Percentiles rank a stretch among this genome's conserved stretches.
These are phyloP conservation scores for Sitta carolinensis DNA, from an alignment of 2,797 vertebrate genomes.

Conservation along the genomic window DNA sequence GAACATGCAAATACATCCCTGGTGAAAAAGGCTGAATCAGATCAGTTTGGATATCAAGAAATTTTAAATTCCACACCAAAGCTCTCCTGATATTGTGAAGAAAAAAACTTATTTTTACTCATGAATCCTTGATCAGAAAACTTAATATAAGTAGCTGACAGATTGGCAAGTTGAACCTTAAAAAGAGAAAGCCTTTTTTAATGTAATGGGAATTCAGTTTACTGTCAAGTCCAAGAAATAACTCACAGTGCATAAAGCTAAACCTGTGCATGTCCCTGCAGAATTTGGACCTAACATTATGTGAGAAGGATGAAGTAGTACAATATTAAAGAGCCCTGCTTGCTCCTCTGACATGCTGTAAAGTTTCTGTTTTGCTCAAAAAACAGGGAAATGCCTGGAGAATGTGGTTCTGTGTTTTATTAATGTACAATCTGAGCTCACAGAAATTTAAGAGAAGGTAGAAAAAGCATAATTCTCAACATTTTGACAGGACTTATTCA, in stretches of 20 bases:
- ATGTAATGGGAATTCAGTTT: background rate
- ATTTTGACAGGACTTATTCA: slow-evolving; percentile 32
- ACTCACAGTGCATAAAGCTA: background rate
- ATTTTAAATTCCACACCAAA: background rate
- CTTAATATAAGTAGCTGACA: background rate
- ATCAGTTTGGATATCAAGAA: background rate
- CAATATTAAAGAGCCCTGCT: background rate
- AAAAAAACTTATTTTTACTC: background rate
- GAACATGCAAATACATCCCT: background rate
- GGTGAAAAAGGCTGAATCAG: background rate
- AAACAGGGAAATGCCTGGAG: background rate
- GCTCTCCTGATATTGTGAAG: background rate
- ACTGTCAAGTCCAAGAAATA: background rate
- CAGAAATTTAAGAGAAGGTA: background rate
- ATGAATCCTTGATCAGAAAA: background rate
- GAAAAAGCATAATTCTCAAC: slow-evolving; percentile 11
- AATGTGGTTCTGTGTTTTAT: slow-evolving; percentile 1
- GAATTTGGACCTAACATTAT: background rate
- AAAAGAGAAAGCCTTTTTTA: background rate
- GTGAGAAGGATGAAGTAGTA: background rate
- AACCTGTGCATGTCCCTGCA: background rate
- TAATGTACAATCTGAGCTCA: background rate
- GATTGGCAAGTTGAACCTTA: background rate
- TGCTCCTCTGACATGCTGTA: background rate
- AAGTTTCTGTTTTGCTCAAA: background rate